phyloP scores from a whole-genome alignment of 1,140 invertebrate genomes.

The Triops cancriformis region DNA sequence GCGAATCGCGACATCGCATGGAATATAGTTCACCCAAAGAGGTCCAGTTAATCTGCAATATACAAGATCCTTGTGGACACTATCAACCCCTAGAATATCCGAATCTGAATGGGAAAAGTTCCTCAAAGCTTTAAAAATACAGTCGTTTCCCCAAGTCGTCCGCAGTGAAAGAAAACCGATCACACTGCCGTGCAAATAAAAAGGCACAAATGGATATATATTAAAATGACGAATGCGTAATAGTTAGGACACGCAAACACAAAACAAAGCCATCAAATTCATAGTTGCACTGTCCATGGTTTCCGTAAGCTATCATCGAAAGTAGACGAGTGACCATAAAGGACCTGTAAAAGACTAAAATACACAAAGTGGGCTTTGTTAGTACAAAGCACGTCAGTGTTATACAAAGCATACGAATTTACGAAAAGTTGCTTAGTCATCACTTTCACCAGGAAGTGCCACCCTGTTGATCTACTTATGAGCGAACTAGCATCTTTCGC shows the following conservation, averaged over 20 bases:
- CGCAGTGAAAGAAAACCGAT: neutral
- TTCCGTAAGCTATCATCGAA: neutral
- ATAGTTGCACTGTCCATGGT: conserved; percentile 6
- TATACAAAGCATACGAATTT: neutral
- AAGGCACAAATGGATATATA: neutral
- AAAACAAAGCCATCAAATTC: neutral
- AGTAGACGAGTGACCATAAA: neutral
- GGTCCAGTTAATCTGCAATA: conserved; percentile 6
- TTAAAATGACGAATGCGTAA: neutral
- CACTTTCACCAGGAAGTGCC: neutral
- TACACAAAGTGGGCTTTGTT: neutral
- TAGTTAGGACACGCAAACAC: neutral
- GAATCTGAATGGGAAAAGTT: neutral
- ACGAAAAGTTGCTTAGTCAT: neutral
- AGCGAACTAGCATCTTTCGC: too few relatives aligned
- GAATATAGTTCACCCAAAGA: neutral
- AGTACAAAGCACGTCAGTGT: neutral
- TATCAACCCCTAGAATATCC: conserved; percentile 19
- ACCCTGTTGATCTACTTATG: neutral
- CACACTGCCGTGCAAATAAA: neutral
- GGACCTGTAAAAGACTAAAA: neutral
- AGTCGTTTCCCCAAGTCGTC: neutral
- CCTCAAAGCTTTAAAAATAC: neutral
- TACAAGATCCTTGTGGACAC: conserved; percentile 18
- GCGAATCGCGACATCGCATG: neutral